phyloP scores from a whole-genome alignment of 2,797 vertebrate genomes.

The Bradypodion ventrale region DNA sequence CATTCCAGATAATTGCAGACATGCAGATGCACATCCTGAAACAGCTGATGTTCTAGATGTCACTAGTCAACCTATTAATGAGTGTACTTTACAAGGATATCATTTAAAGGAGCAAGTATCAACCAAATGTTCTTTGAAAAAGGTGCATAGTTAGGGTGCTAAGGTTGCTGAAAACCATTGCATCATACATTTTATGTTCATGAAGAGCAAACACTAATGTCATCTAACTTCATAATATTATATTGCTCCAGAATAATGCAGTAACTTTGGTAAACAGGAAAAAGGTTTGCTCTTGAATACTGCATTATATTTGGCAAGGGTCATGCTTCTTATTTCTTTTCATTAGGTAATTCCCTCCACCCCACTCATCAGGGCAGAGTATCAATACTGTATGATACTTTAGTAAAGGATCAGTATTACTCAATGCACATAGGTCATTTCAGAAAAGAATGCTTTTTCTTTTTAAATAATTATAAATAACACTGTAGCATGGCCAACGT shows the following conservation, averaged over 20 bases:
- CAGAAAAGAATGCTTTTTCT: neutral
- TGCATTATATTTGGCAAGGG: neutral
- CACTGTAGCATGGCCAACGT: neutral
- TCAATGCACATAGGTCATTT: neutral
- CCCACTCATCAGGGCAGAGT: neutral
- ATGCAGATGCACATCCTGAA: neutral
- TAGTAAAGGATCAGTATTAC: neutral
- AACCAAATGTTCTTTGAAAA: neutral
- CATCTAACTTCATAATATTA: neutral
- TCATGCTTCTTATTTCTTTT: neutral
- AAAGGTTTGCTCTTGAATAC: neutral
- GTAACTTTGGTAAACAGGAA: neutral
- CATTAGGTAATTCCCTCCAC: neutral
- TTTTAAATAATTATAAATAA: neutral
- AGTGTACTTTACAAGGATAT: neutral
- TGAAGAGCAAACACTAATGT: neutral
- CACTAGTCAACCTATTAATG: neutral
- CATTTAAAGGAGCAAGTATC: neutral
- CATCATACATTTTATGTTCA: neutral
- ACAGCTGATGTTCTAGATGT: neutral
- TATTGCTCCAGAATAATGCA: neutral
- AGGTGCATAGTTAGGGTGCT: conserved; percentile 25
- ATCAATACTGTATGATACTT: neutral
- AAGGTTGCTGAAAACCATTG: neutral
- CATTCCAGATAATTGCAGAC: neutral